Base-by-base conservation (phyloP, 2,113 vertebrate genomes). In the Oplegnathus fasciatus region DNA sequence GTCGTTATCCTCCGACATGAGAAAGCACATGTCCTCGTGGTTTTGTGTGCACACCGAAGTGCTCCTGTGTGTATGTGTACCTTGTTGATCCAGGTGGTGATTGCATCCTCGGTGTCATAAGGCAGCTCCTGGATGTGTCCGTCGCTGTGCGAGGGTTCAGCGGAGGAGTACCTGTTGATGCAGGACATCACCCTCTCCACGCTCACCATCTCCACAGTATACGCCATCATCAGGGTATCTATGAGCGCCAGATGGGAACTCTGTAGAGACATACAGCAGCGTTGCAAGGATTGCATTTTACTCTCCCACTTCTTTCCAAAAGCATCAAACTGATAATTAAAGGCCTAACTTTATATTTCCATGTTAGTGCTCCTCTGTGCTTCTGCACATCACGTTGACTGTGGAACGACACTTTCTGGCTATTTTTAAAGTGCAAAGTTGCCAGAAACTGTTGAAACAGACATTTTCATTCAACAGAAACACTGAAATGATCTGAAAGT, bases 161-260 rank as follows among this genome's bases (percentile, higher is more conserved):
- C 96, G 4, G 97, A 92, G 2, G 97, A 96, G 87, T 96, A 98
- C 86, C 97, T 96, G 91, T 97, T 97, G 42, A 97, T 96, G 89
- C 98, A 98, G 0, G 96, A 93, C 62, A 98, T 95, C 50, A 99
- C 98, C 73, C 98, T 96, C 92, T 99, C 98, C 57, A 98, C 94
- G 1, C 98, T 99, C 95, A 99, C 94, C 98, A 99, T 99, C 95
- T 99, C 98, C 83, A 97, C 98, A 0, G 98, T 98, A 26, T 99
- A 99, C 0, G 98, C 98, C 98, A 99, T 99, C 98, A 99, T 99
- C 48, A 99, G 94, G 4, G 98, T 97, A 78, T 99, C 98, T 0
- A 98, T 97, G 95, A 99, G 97, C 5, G 98, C 98, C 96, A 99
- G 77, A 70, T 99, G 98, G 88, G 98, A 97, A 64, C 96, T 98